Evolutionary conservation across 2,888 invertebrate genomes (phyloP).

Genomic region (Eretmocerus hayati): DNA sequence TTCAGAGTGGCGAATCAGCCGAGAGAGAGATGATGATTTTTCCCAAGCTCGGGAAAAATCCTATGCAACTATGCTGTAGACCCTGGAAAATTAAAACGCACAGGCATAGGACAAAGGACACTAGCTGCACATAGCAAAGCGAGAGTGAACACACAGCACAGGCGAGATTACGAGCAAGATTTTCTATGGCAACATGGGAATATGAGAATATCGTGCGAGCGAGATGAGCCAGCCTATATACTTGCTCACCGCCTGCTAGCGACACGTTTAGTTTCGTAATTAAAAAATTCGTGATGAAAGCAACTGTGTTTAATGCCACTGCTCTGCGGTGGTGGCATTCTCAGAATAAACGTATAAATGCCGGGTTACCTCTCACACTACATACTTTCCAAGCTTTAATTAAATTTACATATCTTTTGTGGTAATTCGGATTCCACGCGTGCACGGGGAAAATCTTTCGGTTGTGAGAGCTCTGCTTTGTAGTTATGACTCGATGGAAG

Average conservation of each 20-base stretch:
- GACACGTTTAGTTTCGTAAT: constrained; percentile 7
- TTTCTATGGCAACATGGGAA: background rate
- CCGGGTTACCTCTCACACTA: background rate
- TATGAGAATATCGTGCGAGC: background rate
- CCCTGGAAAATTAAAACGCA: too few species aligned
- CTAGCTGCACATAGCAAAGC: background rate
- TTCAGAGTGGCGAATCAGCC: constrained; percentile 15
- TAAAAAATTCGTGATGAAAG: constrained; percentile 5
- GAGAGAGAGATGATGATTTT: constrained; percentile 4
- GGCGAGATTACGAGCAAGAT: too few species aligned
- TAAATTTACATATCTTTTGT: constrained; percentile 4
- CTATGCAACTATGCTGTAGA: background rate
- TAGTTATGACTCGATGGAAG: too few species aligned
- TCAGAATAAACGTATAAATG: too few species aligned
- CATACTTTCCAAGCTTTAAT: background rate
- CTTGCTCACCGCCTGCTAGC: too few species aligned
- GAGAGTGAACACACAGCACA: constrained; percentile 7
- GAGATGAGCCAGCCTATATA: background rate
- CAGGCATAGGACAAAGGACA: constrained; percentile 7
- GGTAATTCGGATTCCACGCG: too few species aligned
- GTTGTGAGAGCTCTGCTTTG: too few species aligned
- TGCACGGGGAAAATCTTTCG: too few species aligned
- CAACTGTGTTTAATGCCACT: background rate
- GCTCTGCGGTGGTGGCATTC: background rate
- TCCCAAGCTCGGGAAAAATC: background rate